Conservation (phyloP, 2,113 vertebrate species). For the Crotalus tigris region DNA sequence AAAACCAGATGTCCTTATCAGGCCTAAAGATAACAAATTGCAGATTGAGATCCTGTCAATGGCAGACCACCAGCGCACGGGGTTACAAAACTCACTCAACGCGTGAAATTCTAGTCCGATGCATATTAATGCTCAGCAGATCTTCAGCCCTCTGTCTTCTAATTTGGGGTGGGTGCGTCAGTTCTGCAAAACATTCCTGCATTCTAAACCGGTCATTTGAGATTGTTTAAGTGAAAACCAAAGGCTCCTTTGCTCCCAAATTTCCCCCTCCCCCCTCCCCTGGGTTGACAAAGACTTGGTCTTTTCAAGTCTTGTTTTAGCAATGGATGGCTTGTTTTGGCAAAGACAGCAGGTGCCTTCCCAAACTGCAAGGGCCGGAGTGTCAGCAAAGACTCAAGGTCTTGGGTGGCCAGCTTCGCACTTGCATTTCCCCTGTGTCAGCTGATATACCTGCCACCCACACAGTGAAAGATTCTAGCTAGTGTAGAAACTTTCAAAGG, state of each 20-base stretch:
- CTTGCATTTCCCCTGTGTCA: conserved; percentile 74
- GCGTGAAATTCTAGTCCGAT: conserved; percentile 68
- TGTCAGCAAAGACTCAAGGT: conserved; percentile 74
- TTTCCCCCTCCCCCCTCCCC: conserved; percentile 41
- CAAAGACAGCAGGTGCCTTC: conserved; percentile 77
- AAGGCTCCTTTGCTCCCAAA: conserved; percentile 52
- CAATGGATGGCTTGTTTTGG: conserved; percentile 77
- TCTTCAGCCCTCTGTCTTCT: conserved; percentile 49
- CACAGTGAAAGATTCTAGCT: conserved; percentile 65
- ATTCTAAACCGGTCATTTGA: conserved; percentile 70
- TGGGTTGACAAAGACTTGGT: conserved; percentile 61
- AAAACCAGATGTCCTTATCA: conserved; percentile 98
- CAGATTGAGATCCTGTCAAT: conserved; percentile 79
- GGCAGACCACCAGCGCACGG: conserved; percentile 84
- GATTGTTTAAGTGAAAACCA: conserved; percentile 69
- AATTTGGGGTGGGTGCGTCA: conserved; percentile 34
- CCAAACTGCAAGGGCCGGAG: conserved; percentile 63
- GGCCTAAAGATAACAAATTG: conserved; percentile 95
- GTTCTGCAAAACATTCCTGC: conserved; percentile 65
- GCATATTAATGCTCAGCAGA: conserved; percentile 71
- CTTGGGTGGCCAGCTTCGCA: conserved; percentile 79
- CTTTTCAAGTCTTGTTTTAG: conserved; percentile 66
- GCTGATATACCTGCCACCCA: conserved; percentile 76
- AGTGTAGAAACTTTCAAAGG: conserved; percentile 67
- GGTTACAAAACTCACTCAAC: conserved; percentile 63